Conservation (phyloP, 2,888 invertebrate species). For the Dryomyza anilis region DNA sequence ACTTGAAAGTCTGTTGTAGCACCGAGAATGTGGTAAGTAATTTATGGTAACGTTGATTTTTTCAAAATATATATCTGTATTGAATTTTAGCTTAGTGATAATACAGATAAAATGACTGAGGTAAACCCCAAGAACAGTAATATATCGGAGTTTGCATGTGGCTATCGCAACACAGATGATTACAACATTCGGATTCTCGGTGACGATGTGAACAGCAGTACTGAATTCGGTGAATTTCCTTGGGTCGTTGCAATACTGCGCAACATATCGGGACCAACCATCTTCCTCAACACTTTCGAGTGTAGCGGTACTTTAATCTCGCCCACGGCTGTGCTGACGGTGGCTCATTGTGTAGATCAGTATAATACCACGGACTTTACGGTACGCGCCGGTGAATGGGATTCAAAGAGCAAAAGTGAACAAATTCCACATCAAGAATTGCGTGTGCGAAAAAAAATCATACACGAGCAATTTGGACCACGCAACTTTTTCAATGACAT, state of each 20-base stretch:
- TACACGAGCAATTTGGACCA: constrained; percentile 70
- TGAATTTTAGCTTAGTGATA: constrained; percentile 54
- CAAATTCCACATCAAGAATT: constrained; percentile 74
- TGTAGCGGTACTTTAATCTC: constrained; percentile 57
- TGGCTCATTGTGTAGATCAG: constrained; percentile 74
- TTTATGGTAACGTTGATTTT: background rate
- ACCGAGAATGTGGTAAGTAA: constrained; percentile 43
- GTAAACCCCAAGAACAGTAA: no score
- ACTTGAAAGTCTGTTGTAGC: constrained; percentile 53
- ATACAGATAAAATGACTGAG: no score
- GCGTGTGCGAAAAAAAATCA: constrained; percentile 64
- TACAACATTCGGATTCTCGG: constrained; percentile 74
- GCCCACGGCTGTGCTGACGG: constrained; percentile 72
- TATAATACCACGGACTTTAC: constrained; percentile 47
- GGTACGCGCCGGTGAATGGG: constrained; percentile 81
- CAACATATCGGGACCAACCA: constrained; percentile 40
- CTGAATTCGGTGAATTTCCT: constrained; percentile 63
- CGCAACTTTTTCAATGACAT: constrained; percentile 75
- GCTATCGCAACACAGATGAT: constrained; percentile 73
- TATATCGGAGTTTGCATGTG: no score
- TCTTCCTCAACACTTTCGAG: constrained; percentile 61
- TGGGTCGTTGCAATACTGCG: constrained; percentile 65
- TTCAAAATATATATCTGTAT: constrained; percentile 27
- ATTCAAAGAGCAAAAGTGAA: constrained; percentile 75
- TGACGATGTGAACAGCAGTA: constrained; percentile 67